phyloP scores from a whole-genome alignment of 2,888 invertebrate species.

The Pseudolycoriella hygida region DNA sequence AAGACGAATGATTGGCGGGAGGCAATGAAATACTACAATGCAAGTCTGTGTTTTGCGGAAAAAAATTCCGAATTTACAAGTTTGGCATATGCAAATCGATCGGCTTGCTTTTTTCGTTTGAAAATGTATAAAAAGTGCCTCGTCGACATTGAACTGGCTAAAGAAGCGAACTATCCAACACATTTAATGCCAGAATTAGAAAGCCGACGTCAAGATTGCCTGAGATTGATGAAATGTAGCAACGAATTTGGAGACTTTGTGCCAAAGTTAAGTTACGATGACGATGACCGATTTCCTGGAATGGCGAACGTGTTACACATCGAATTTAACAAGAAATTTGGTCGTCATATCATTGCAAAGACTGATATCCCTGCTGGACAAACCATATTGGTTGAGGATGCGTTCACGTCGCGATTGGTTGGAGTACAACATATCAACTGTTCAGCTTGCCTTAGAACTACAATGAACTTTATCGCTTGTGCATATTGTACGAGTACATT shows the following conservation, averaged over 20 bases:
- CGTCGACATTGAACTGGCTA: too few species aligned
- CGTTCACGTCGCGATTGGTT: background rate
- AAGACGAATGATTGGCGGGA: too few species aligned
- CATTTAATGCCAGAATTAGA: background rate
- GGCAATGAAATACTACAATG: too few species aligned
- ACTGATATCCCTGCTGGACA: background rate
- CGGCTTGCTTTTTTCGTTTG: too few species aligned
- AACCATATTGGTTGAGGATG: background rate
- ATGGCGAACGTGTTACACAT: background rate
- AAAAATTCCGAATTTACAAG: too few species aligned
- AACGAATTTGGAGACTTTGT: background rate
- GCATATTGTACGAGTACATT: background rate
- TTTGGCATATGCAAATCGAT: too few species aligned
- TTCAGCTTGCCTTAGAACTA: background rate
- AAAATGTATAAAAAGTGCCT: too few species aligned
- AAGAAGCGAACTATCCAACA: background rate
- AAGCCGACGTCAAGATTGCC: background rate
- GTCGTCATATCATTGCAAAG: constrained; percentile 1
- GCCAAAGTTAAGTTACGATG: background rate
- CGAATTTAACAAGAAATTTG: constrained; percentile 1
- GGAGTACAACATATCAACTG: background rate
- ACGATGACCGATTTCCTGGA: background rate
- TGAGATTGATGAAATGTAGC: background rate
- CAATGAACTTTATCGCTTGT: constrained; percentile 4
- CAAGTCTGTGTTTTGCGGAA: too few species aligned